phyloP scores from a whole-genome alignment of 1,140 invertebrate genomes.

The Cotesia vestalis region DNA sequence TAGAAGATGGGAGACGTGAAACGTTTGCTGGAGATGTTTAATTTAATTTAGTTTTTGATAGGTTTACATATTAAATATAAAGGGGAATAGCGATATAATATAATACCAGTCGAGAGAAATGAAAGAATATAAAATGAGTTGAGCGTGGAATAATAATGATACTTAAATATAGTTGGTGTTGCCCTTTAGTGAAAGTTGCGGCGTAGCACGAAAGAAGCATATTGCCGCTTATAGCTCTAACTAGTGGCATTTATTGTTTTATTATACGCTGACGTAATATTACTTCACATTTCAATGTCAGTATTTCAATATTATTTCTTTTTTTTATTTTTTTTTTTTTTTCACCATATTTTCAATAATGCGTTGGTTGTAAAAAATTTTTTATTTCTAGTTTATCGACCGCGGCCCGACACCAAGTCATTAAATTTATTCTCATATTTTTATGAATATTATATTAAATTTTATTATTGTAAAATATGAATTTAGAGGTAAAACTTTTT shows the following conservation, averaged over 20 bases:
- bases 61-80: too few relatives aligned
- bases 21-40: too few relatives aligned
- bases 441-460: too few relatives aligned
- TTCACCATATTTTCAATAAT: not conserved
- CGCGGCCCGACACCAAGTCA: not conserved
- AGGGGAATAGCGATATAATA: too few relatives aligned
- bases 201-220: not conserved
- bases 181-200: conserved; percentile 14
- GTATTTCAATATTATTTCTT: conserved; percentile 1
- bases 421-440: too few relatives aligned
- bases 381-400: not conserved
- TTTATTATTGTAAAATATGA: too few relatives aligned
- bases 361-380: not conserved
- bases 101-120: too few relatives aligned
- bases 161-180: not conserved
- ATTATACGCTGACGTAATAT: conserved; percentile 46
- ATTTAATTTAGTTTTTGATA: too few relatives aligned
- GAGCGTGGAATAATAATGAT: too few relatives aligned
- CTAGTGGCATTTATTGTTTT: conserved; percentile 50
- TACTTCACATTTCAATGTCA: not conserved
- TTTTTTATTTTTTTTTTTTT: not conserved
- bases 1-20: too few relatives aligned
- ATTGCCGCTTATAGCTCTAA: conserved; percentile 8
- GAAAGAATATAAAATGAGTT: too few relatives aligned
- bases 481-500: too few relatives aligned